A percentile compares a stretch with the other conserved stretches of the same genome.
Evolutionary conservation across 2,888 invertebrate species (phyloP).

Genomic region (Tanaodytes sp.): DNA sequence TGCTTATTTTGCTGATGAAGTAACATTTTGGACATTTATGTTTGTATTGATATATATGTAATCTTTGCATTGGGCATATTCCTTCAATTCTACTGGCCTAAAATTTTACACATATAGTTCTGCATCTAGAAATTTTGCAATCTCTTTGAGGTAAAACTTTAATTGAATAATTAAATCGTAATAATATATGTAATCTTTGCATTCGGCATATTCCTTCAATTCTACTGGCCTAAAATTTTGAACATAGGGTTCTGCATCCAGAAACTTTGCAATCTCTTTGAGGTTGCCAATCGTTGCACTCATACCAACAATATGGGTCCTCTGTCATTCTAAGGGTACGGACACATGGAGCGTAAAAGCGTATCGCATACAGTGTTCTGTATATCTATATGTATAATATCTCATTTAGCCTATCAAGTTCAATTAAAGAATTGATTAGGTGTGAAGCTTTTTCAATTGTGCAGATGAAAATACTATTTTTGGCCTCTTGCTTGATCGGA

Average conservation of each 20-base stretch:
- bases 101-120: too few species aligned
- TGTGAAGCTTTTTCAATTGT: constrained; percentile 96
- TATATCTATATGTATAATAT: constrained; percentile 55
- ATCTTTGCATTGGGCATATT: too few species aligned
- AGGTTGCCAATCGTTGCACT: constrained; percentile 97
- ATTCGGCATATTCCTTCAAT: constrained; percentile 87
- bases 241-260: constrained; percentile 87
- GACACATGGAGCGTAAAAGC: too few species aligned
- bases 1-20: too few species aligned
- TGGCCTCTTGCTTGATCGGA: constrained; percentile 85
- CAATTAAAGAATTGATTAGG: constrained; percentile 88
- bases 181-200: constrained; percentile 78
- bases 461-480: constrained; percentile 88
- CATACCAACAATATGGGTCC: constrained; percentile 94
- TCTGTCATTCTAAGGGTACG: too few species aligned
- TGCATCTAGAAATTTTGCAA: too few species aligned
- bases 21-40: too few species aligned
- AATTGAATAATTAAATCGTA: too few species aligned
- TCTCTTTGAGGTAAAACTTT: too few species aligned
- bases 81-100: too few species aligned
- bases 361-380: too few species aligned
- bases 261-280: constrained; percentile 84
- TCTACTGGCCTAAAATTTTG: constrained; percentile 92
- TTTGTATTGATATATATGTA: too few species aligned
- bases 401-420: constrained; percentile 79